These are phyloP conservation scores for Parotocinclus haroldoi DNA, from an alignment of 2,797 vertebrate genomes.

Conservation along the genomic window DNA sequence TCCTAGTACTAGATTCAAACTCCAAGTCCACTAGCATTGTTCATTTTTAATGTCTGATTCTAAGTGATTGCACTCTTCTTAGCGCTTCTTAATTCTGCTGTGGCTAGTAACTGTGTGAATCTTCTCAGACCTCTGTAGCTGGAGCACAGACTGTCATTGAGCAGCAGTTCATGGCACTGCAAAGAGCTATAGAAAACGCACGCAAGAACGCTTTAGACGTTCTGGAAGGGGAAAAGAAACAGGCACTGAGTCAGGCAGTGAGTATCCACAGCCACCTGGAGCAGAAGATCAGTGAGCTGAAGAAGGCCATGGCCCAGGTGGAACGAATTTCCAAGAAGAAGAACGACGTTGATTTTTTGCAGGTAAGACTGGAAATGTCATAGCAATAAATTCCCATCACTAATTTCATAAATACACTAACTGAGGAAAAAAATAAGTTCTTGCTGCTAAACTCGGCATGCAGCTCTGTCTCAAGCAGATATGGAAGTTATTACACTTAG, in stretches of 20 bases:
- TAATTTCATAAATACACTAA: no score
- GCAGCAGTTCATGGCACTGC: conserved; percentile 73
- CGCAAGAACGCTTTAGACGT: conserved; percentile 70
- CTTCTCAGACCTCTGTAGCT: conserved; percentile 50
- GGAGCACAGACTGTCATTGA: conserved; percentile 72
- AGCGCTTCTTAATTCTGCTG: no score
- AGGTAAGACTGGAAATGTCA: conserved; percentile 58
- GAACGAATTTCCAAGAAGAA: conserved; percentile 71
- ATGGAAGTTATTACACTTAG: no score
- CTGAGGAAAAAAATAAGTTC: no score
- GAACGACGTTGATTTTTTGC: conserved; percentile 76
- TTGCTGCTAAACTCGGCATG: no score
- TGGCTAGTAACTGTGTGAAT: conserved; percentile 3
- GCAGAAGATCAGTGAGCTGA: conserved; percentile 68
- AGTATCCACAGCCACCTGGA: conserved; percentile 78
- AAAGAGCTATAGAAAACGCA: conserved; percentile 66
- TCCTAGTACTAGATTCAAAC: no score
- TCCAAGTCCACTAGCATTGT: no score
- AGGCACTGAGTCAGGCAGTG: conserved; percentile 73
- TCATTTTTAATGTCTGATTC: no score
- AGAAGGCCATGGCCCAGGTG: conserved; percentile 70
- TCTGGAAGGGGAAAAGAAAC: conserved; percentile 74
- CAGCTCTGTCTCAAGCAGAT: no score
- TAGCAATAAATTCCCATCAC: not conserved
- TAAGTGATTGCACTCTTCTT: no score